A percentile compares a stretch with the other conserved stretches of the same genome.
These are phyloP conservation scores for Lymantria dispar DNA, from an alignment of 2,888 invertebrate genomes.

Conservation along the genomic window DNA sequence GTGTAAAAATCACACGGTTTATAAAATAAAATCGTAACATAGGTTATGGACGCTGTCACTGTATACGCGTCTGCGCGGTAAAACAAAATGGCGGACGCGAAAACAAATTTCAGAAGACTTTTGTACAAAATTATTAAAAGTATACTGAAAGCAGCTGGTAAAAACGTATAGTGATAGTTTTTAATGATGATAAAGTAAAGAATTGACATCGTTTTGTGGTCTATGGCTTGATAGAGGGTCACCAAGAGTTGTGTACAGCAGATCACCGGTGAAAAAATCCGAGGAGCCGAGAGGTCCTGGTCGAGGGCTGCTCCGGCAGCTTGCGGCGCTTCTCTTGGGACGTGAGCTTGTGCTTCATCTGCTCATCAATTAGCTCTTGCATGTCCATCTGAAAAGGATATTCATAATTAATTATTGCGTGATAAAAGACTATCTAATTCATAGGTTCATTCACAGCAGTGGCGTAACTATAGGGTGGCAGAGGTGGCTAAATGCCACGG, in stretches of 20 bases:
- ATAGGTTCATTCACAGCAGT: too few species aligned
- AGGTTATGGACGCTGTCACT: constrained; percentile 46
- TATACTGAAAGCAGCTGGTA: constrained; percentile 47
- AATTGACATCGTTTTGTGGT: constrained; percentile 52
- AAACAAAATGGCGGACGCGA: constrained; percentile 53
- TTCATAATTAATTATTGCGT: too few species aligned
- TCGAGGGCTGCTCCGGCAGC: constrained; percentile 64
- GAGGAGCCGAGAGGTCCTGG: constrained; percentile 63
- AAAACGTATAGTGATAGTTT: constrained; percentile 47
- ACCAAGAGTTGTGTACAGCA: constrained; percentile 56
- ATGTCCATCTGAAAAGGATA: constrained; percentile 97
- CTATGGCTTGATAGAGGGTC: constrained; percentile 54
- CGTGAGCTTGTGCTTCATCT: constrained; percentile 92
- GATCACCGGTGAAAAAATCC: constrained; percentile 82
- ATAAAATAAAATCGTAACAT: constrained; percentile 52
- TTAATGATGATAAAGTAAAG: constrained; percentile 53
- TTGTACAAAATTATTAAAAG: constrained; percentile 49
- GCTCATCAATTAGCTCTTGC: constrained; percentile 95
- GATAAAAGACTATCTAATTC: too few species aligned
- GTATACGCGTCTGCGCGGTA: constrained; percentile 38
- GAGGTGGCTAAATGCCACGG: too few species aligned
- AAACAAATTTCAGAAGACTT: constrained; percentile 39
- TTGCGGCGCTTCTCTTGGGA: constrained; percentile 82
- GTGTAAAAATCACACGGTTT: constrained; percentile 71
- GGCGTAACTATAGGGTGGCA: too few species aligned